Conservation (phyloP, 2,797 vertebrate genomes). For the Cossypha polioptera region DNA sequence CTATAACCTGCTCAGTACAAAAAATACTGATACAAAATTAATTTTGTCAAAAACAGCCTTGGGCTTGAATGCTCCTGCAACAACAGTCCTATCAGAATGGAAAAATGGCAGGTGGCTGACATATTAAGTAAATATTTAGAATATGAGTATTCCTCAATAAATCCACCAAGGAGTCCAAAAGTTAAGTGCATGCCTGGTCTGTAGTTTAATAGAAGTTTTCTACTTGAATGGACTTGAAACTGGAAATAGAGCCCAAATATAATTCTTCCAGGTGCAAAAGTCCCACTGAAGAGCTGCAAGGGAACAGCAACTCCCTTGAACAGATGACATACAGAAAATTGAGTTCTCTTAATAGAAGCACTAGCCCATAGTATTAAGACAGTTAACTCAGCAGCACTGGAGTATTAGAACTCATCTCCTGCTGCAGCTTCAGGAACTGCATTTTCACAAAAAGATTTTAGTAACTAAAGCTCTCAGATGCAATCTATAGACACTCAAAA, state of each 20-base stretch:
- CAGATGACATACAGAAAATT: not conserved
- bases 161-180: not conserved
- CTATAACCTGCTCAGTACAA: not conserved
- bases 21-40: not conserved
- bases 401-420: not conserved
- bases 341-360: not conserved
- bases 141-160: not conserved
- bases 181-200: rapidly evolving
- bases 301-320: not conserved
- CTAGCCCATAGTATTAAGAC: not conserved
- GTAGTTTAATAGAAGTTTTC: not conserved
- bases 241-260: not conserved
- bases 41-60: not conserved
- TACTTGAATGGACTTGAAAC: not conserved
- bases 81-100: not conserved
- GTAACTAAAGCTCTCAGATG: not conserved
- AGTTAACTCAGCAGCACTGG: not conserved
- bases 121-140: not conserved
- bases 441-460: not conserved
- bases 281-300: not conserved
- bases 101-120: not conserved
- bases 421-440: not conserved
- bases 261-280: not conserved
- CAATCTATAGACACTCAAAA: not conserved
- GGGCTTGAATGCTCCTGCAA: not conserved